Evolutionary conservation across 2,113 vertebrate genomes (phyloP), one percentile per base, ranked within the genome.

Genomic region (Sakesphorus luctuosus): DNA sequence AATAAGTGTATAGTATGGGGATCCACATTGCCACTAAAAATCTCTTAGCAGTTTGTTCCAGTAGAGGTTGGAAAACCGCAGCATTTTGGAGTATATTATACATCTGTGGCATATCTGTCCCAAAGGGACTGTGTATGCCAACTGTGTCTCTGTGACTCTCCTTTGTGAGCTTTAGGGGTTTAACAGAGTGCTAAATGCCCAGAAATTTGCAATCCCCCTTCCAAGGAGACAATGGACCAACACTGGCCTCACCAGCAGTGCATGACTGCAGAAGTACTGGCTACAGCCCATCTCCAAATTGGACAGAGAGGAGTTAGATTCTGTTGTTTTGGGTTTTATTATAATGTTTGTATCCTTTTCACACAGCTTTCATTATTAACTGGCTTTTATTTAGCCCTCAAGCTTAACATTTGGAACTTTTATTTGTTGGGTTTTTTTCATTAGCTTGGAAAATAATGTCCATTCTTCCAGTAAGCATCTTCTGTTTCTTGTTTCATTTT

Each of bases 381-480:
- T 86, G 56, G 29, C 10, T 94, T 95, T 94, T 95, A 93, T 96
- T 97, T 96, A 88, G 87, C 92, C 95, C 96, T 72, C 67, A 50
- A 90, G 94, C 89, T 85, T 83, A 95, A 95, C 91, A 87, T 83
- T 95, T 96, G 93, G 87, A 93, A 67, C 59, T 86, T 91, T 40
- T 93, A 19, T 90, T 76, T 82, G 25, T 50, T 87, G 47, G 2
- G 1, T 0, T 35, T 84, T 72, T 66, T 93, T 78, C 7, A 49
- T 92, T 66, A 59, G 90, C 66, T 74, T 6, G 13, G 83, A 92
- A 94, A 93, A 92, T 73, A 83, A 86, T 25, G 52, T 81, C 92
- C 55, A 86, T 89, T 80, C 43, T 94, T 94, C 61, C 89, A 92
- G 74, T 75, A 84, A 90, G 25, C 31, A 65, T 96, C 55, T 89